A percentile compares a stretch with the other conserved stretches of the same genome.
Evolutionary conservation across 2,113 vertebrate species (phyloP).

Genomic region (Poeciliopsis retropinna): DNA sequence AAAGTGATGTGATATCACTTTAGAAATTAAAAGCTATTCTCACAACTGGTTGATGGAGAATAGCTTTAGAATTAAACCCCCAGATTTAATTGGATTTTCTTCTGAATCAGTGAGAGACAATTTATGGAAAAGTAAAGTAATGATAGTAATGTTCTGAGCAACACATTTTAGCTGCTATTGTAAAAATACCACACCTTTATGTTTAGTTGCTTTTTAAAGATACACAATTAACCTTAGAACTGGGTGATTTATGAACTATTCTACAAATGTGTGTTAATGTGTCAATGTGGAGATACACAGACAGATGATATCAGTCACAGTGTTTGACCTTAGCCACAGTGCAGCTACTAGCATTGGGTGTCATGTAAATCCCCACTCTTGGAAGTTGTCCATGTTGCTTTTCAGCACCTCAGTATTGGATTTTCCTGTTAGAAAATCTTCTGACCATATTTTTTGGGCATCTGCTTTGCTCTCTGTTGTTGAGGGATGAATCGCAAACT

Average conservation of each 20-base stretch:
- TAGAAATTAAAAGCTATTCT: too few relatives aligned
- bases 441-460: conserved; percentile 45
- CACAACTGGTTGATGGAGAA: too few relatives aligned
- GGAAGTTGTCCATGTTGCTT: conserved; percentile 54
- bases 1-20: too few relatives aligned
- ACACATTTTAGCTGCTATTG: background rate
- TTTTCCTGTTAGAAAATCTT: conserved; percentile 46
- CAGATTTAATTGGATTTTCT: too few relatives aligned
- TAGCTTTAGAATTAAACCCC: background rate
- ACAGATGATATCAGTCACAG: conserved; percentile 7
- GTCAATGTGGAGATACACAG: conserved; percentile 21
- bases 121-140: background rate
- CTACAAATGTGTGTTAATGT: conserved; percentile 29
- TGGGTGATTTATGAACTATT: background rate
- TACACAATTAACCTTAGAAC: background rate
- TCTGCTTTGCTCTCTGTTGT: conserved; percentile 50
- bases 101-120: too few relatives aligned
- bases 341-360: conserved; percentile 19
- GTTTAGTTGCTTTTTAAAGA: background rate
- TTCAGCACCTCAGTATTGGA: conserved; percentile 23
- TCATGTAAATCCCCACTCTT: conserved; percentile 50
- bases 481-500: conserved; percentile 42
- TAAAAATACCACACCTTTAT: background rate
- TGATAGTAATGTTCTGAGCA: conserved; percentile 11
- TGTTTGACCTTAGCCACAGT: conserved; percentile 15